Evolutionary conservation across 2,113 vertebrate genomes (phyloP), one percentile per base, ranked within the genome.

Genomic region (Semnornis frantzii): DNA sequence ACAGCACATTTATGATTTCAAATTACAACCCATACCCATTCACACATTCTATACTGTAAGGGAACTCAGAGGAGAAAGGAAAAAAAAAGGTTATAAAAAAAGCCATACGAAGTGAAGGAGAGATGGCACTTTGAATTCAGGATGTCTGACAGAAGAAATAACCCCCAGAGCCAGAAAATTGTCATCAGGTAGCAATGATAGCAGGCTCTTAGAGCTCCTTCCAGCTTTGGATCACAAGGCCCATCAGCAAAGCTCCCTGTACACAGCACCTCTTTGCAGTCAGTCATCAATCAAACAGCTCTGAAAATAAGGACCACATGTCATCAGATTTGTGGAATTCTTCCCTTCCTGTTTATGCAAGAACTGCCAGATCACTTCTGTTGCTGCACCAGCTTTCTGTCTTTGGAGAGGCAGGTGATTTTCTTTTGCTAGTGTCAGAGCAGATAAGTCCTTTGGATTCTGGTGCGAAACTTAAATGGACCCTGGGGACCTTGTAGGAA

Each of bases 281-380:
- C 96, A 95, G 82, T 96, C 80, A 2, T 97, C 93, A 95, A 96
- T 97, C 93, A 95, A 95, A 88, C 90, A 81, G 58, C 85, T 97
- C 94, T 86, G 92, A 96, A 94, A 95, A 95, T 95, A 96, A 95
- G 90, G 95, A 94, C 93, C 95, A 97, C 95, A 97, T 96, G 95
- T 93, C 95, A 94, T 94, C 92, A 95, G 33, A 93, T 97, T 95
- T 95, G 80, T 90, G 73, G 94, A 92, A 87, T 84, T 92, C 92
- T 96, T 95, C 80, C 85, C 76, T 97, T 95, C 94, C 95, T 96
- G 82, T 97, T 97, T 96, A 95, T 95, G 85, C 79, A 75, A 86
- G 92, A 86, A 39, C 87, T 96, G 96, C 92, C 95, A 96, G 87
- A 94, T 91, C 91, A 92, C 91, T 96, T 95, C 85, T 94, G 89